phyloP scores from a whole-genome alignment of 2,797 vertebrate genomes.

The Enteromius trimaculatus region DNA sequence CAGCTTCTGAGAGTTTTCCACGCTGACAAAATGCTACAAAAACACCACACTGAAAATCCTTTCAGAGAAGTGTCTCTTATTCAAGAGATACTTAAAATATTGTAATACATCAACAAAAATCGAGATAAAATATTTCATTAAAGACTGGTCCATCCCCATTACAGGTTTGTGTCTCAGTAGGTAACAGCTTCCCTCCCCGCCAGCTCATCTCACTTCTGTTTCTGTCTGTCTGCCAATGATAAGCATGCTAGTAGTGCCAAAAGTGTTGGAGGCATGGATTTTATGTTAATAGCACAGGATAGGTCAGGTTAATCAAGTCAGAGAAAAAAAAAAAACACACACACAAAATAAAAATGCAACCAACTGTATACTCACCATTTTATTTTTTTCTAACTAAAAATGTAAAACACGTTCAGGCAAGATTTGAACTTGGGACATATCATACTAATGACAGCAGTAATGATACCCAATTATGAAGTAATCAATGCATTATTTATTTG shows the following conservation, averaged over 20 bases:
- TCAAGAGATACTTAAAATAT: neutral
- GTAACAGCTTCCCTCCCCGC: neutral
- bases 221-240: slow-evolving; percentile 9
- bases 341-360: neutral
- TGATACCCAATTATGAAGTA: neutral
- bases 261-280: slow-evolving; percentile 1
- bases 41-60: neutral
- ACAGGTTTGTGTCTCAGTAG: neutral
- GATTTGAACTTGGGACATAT: neutral
- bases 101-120: neutral
- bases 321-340: no score
- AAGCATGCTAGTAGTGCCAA: neutral
- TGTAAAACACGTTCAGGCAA: neutral
- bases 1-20: neutral
- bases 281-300: slow-evolving; percentile 21
- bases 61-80: neutral
- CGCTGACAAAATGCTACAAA: neutral
- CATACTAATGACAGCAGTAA: no score
- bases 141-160: neutral
- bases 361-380: neutral
- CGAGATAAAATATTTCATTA: neutral
- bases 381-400: neutral
- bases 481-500: neutral
- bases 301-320: slow-evolving; percentile 31
- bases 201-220: neutral